phyloP scores from a whole-genome alignment of 2,797 vertebrate genomes.

The Tragelaphus eurycerus region DNA sequence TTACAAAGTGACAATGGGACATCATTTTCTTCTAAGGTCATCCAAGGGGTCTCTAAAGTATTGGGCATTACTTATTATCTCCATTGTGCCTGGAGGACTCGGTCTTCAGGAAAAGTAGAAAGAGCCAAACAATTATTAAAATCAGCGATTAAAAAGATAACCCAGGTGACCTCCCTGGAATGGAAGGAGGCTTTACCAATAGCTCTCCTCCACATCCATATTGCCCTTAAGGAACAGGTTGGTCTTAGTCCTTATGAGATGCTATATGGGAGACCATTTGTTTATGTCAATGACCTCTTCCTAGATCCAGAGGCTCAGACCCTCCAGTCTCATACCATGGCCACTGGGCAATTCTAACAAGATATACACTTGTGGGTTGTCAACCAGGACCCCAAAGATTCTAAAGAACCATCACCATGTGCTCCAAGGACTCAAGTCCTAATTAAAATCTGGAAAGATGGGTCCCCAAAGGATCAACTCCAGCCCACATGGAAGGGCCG shows the following conservation, averaged over 20 bases:
- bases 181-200: neutral
- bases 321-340: fast-evolving
- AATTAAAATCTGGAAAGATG: neutral
- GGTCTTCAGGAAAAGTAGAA: neutral
- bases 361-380: neutral
- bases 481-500: neutral
- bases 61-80: neutral
- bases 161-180: neutral
- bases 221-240: neutral
- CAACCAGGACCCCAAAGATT: neutral
- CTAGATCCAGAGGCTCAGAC: neutral
- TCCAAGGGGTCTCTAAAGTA: neutral
- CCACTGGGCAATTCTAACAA: neutral
- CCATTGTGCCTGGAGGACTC: neutral
- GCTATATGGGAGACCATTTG: neutral
- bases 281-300: neutral
- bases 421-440: neutral
- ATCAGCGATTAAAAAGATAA: neutral
- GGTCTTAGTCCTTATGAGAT: neutral
- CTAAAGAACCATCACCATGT: neutral
- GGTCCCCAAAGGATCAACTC: neutral
- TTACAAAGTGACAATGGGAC: neutral
- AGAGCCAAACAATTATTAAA: neutral
- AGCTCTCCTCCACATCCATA: neutral
- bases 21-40: neutral